These are phyloP conservation scores for Drosophila pseudotakahashii DNA, from an alignment of 2,888 invertebrate species.

Conservation along the genomic window DNA sequence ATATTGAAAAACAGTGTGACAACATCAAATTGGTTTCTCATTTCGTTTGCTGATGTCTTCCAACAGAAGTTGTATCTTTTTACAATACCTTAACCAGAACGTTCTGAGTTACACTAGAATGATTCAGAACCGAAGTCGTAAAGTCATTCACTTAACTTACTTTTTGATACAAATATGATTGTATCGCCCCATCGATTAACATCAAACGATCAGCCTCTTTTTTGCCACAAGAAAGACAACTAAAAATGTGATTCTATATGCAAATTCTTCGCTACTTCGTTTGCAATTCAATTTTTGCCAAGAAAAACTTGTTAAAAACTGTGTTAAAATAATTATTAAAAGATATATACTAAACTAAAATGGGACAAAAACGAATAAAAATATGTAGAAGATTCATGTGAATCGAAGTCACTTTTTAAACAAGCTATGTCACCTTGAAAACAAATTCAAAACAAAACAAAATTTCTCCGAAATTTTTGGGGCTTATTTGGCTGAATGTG, in stretches of 20 bases:
- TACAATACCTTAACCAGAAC: neutral
- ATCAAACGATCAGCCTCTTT: neutral
- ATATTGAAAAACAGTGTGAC: conserved; percentile 5
- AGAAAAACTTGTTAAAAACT: conserved; percentile 8
- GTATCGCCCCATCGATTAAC: neutral
- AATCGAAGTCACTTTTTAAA: conserved; percentile 1
- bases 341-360: neutral
- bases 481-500: neutral
- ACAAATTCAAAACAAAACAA: no score
- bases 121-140: neutral
- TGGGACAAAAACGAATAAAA: neutral
- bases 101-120: neutral
- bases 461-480: neutral
- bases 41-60: conserved; percentile 29
- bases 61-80: conserved; percentile 14
- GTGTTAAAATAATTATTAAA: neutral
- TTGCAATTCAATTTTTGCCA: conserved; percentile 11
- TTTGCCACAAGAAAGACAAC: conserved; percentile 19
- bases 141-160: conserved; percentile 1
- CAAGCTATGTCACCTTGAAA: conserved; percentile 5
- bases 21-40: conserved; percentile 23
- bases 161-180: conserved; percentile 4
- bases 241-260: conserved; percentile 26
- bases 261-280: conserved; percentile 12
- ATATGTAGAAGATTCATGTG: conserved; percentile 15